Conservation (phyloP, 2,797 vertebrate genomes). For the Periparus ater region DNA sequence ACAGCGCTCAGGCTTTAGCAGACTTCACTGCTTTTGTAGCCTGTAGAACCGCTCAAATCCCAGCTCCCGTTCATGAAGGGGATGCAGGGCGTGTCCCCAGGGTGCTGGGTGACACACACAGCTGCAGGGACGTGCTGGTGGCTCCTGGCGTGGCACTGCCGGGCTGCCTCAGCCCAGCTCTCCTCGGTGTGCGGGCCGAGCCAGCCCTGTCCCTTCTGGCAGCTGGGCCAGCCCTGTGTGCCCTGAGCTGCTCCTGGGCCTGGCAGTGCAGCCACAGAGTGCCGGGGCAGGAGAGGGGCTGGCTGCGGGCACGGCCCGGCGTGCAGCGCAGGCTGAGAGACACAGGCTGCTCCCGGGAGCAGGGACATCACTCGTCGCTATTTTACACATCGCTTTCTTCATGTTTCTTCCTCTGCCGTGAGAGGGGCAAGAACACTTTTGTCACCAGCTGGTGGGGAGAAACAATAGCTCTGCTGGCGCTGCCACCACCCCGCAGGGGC, state of each 20-base stretch:
- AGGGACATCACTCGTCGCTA: background rate
- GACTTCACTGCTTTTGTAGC: background rate
- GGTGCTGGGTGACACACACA: background rate
- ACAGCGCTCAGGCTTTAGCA: background rate
- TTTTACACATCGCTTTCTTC: background rate
- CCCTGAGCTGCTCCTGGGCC: background rate
- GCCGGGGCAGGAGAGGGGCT: background rate
- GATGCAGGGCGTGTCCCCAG: background rate
- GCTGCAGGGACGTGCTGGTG: background rate
- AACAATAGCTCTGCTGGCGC: conserved; percentile 9
- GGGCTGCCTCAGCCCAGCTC: background rate
- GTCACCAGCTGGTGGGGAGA: background rate
- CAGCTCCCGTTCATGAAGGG: accelerated
- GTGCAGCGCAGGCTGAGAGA: background rate
- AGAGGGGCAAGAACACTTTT: background rate
- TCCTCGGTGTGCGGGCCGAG: background rate
- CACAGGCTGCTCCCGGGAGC: background rate
- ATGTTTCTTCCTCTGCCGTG: background rate
- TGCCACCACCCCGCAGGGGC: background rate
- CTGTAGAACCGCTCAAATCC: background rate
- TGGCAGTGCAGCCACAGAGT: accelerated
- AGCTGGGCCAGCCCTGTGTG: background rate
- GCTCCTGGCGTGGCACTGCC: background rate
- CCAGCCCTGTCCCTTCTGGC: background rate
- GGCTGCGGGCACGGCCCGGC: background rate